A percentile compares a stretch with the other conserved stretches of the same genome.
These are phyloP conservation scores for Otolemur garnettii DNA, from an alignment of 2,113 vertebrate genomes.

Conservation along the genomic window DNA sequence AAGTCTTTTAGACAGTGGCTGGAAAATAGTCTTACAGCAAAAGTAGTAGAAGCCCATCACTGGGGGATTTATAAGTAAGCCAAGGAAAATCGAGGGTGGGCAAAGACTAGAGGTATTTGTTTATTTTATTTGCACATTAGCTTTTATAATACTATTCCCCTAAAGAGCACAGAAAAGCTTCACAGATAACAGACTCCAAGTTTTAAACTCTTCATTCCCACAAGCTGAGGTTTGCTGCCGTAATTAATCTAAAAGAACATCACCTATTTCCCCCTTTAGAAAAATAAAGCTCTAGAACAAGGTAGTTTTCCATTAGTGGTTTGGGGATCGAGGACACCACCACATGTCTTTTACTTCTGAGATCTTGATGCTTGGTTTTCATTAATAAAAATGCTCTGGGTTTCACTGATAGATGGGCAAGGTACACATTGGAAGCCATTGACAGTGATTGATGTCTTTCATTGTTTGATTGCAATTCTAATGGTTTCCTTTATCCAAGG, in stretches of 20 bases:
- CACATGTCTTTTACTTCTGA: background rate
- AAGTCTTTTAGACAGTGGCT: conserved; percentile 67
- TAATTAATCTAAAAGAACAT: conserved; percentile 47
- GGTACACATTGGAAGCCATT: background rate
- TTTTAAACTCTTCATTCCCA: conserved; percentile 57
- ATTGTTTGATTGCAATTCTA: background rate
- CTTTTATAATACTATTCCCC: conserved; percentile 63
- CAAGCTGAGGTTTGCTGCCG: background rate
- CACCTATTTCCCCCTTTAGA: conserved; percentile 38
- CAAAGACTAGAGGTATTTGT: conserved; percentile 55
- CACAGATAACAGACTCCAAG: conserved; percentile 54
- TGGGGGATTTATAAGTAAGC: conserved; percentile 69
- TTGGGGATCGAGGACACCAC: background rate
- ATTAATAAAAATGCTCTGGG: conserved; percentile 20
- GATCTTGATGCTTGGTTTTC: background rate
- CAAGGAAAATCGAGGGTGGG: conserved; percentile 53
- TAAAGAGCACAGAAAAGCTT: conserved; percentile 53
- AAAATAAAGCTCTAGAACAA: conserved; percentile 45
- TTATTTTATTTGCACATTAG: conserved; percentile 78
- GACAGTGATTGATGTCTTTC: background rate
- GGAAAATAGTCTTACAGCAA: conserved; percentile 55
- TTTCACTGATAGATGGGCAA: background rate
- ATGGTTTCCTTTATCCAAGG: background rate
- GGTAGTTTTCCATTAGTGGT: background rate
- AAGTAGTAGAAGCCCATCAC: conserved; percentile 61